A percentile compares a stretch with the other conserved stretches of the same genome.
phyloP scores from a whole-genome alignment of 2,797 vertebrate genomes.

The Muraenolepis orangiensis region DNA sequence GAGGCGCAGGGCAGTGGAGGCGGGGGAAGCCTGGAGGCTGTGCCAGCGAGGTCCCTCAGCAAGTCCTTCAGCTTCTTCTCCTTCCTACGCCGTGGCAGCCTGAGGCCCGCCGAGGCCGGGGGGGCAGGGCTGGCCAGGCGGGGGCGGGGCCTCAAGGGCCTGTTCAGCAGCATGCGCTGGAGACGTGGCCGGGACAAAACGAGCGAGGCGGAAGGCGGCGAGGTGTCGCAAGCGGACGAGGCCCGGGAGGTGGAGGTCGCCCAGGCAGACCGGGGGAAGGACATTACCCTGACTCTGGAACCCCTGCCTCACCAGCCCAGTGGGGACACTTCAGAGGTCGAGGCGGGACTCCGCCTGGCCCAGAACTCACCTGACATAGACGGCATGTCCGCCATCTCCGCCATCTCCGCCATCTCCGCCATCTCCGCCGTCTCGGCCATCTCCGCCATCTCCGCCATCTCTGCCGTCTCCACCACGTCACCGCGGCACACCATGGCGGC shows the following conservation, averaged over 20 bases:
- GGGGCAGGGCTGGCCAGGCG: slow-evolving; percentile 76
- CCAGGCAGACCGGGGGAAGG: slow-evolving; percentile 59
- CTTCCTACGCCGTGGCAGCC: slow-evolving; percentile 84
- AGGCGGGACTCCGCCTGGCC: slow-evolving; percentile 54
- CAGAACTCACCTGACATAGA: slow-evolving; percentile 36
- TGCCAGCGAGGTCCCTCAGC: slow-evolving; percentile 76
- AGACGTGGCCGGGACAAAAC: slow-evolving; percentile 79
- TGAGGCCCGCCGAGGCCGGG: slow-evolving; percentile 75
- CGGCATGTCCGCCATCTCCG: slow-evolving; percentile 61
- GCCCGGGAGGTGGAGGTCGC: slow-evolving; percentile 48
- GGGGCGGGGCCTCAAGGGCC: slow-evolving; percentile 88
- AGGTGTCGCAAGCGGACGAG: slow-evolving; percentile 44
- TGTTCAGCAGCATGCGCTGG: slow-evolving; percentile 95
- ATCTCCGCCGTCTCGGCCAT: no score
- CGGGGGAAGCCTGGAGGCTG: slow-evolving; percentile 62
- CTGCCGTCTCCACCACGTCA: no score
- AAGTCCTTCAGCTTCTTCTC: slow-evolving; percentile 98
- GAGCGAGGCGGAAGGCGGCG: slow-evolving; percentile 52
- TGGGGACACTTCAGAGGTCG: slow-evolving; percentile 62
- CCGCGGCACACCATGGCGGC: slow-evolving; percentile 58
- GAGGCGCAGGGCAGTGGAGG: slow-evolving; percentile 67
- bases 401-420: no score
- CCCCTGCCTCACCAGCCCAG: slow-evolving; percentile 64
- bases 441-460: no score
- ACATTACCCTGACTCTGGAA: slow-evolving; percentile 75